Percentiles rank a stretch among this genome's conserved stretches.
Evolutionary conservation across 64 coral and sea anemone genomes (phyloP).

Genomic region (Pachyseris speciosa): DNA sequence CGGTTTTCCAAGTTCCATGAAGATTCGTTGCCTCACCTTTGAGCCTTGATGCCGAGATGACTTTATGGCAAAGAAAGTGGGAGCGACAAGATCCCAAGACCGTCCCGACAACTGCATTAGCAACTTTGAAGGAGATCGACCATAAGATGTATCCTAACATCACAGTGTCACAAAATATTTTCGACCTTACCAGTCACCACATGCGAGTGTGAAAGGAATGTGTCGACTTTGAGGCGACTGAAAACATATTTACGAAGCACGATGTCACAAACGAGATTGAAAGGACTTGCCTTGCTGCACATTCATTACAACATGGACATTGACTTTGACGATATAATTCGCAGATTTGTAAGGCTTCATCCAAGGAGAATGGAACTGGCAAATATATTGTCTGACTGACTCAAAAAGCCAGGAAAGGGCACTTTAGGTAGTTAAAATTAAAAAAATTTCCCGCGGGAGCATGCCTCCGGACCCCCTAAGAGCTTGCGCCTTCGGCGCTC

Average conservation of each 20-base stretch:
- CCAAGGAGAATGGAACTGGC: constrained; percentile 79
- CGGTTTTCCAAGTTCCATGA: constrained; percentile 90
- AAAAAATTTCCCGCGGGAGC: constrained; percentile 4
- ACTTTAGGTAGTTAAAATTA: constrained; percentile 65
- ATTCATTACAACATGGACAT: constrained; percentile 78
- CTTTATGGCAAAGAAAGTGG: constrained; percentile 92
- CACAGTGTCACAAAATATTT: constrained; percentile 82
- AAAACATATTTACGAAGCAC: constrained; percentile 89
- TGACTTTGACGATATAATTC: constrained; percentile 83
- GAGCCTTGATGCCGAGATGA: constrained; percentile 91
- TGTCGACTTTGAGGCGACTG: constrained; percentile 91
- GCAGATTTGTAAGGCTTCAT: constrained; percentile 75
- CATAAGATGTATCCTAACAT: constrained; percentile 87
- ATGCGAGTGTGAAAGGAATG: constrained; percentile 89
- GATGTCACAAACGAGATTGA: constrained; percentile 88
- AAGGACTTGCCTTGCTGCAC: constrained; percentile 84
- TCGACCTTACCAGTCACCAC: constrained; percentile 84
- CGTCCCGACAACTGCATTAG: constrained; percentile 81
- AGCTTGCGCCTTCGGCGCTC: too few species aligned
- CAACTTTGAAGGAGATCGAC: constrained; percentile 91
- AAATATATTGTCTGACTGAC: constrained; percentile 82
- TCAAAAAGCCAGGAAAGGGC: constrained; percentile 63
- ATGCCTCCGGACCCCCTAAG: too few species aligned
- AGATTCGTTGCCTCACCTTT: constrained; percentile 92
- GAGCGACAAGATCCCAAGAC: constrained; percentile 89